phyloP scores from a whole-genome alignment of 2,113 vertebrate species.

The Tragelaphus strepsiceros region DNA sequence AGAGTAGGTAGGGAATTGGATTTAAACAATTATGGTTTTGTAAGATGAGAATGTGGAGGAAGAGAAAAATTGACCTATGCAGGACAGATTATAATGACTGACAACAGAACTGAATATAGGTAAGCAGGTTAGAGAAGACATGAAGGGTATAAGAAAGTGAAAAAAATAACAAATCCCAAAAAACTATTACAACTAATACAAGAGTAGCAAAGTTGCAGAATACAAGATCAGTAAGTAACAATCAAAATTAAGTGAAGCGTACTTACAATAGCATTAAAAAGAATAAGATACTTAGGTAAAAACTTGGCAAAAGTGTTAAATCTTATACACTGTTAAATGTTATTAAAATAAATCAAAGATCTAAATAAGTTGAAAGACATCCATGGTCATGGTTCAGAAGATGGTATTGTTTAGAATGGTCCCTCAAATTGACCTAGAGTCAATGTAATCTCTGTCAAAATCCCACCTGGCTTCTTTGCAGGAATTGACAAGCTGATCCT shows the following conservation, averaged over 20 bases:
- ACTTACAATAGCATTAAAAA: background rate
- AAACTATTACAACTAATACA: background rate
- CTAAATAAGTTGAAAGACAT: background rate
- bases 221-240: background rate
- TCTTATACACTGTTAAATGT: background rate
- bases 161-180: background rate
- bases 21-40: background rate
- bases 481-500: background rate
- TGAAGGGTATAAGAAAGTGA: background rate
- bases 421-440: background rate
- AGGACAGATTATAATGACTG: background rate
- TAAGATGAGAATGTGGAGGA: background rate
- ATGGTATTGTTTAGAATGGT: background rate
- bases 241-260: background rate
- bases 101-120: background rate
- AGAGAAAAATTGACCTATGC: background rate
- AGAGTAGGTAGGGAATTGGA: background rate
- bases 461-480: background rate
- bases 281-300: background rate
- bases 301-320: background rate
- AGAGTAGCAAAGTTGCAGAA: background rate
- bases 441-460: background rate
- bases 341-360: background rate
- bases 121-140: background rate
- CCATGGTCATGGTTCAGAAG: background rate